Evolutionary conservation across 2,888 invertebrate genomes (phyloP).

Genomic region (Cantharis rustica): DNA sequence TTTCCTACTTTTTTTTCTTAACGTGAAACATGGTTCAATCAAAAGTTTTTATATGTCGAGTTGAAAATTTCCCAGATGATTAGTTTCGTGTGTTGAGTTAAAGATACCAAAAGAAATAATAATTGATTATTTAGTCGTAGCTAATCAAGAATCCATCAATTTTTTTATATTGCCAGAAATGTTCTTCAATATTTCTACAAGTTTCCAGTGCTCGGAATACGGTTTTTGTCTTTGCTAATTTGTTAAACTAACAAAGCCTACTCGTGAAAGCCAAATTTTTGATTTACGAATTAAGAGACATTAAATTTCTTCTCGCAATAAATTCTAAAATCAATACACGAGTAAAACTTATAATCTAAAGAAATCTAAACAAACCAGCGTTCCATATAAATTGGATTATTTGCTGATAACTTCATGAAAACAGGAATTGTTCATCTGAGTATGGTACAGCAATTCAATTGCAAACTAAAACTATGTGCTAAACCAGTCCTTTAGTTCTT

Average conservation of each 20-base stretch:
- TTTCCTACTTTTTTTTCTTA: not conserved
- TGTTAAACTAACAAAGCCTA: too few species aligned
- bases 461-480: not conserved
- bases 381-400: not conserved
- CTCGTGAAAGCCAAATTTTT: too few species aligned
- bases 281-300: too few species aligned
- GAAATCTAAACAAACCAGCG: not conserved
- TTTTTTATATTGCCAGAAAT: not conserved
- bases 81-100: not conserved
- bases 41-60: not conserved
- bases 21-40: not conserved
- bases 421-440: not conserved
- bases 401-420: not conserved
- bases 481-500: not conserved
- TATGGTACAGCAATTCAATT: not conserved
- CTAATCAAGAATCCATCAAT: not conserved
- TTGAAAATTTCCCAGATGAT: not conserved
- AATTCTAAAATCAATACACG: not conserved
- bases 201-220: not conserved
- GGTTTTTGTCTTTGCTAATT: not conserved
- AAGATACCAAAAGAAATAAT: not conserved
- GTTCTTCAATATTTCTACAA: not conserved
- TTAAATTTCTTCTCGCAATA: not conserved
- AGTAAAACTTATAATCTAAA: not conserved
- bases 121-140: not conserved